Conservation (phyloP, 2,888 invertebrate species). For the Drosophila engyochracea region DNA sequence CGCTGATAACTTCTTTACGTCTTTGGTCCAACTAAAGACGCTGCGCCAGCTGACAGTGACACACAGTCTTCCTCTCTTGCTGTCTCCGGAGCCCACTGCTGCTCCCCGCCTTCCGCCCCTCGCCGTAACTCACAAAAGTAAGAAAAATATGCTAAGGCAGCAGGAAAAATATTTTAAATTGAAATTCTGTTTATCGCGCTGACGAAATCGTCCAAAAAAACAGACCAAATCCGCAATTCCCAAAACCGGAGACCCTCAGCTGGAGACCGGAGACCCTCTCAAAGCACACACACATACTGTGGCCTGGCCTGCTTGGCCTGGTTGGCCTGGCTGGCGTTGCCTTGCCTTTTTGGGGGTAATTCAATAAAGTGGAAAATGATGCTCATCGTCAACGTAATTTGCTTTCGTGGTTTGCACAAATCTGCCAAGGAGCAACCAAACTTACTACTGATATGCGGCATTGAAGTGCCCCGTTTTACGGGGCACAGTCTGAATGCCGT, state of each 20-base stretch:
- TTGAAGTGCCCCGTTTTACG: slow-evolving; percentile 8
- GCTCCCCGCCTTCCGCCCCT: not conserved
- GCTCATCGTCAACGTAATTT: slow-evolving; percentile 81
- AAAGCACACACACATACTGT: slow-evolving; percentile 28
- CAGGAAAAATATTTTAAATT: slow-evolving; percentile 78
- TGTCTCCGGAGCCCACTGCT: not conserved
- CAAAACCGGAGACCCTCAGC: not conserved
- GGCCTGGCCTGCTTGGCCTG: slow-evolving; percentile 30
- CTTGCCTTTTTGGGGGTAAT: slow-evolving; percentile 62
- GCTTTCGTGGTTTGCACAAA: slow-evolving; percentile 77
- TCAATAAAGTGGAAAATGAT: slow-evolving; percentile 82
- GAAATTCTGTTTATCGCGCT: slow-evolving; percentile 78
- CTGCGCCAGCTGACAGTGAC: slow-evolving; percentile 35
- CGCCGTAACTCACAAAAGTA: slow-evolving; percentile 16
- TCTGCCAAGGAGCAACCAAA: slow-evolving; percentile 53
- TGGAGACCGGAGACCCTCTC: not conserved
- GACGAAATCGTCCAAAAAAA: slow-evolving; percentile 56
- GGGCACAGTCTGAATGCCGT: slow-evolving; percentile 72
- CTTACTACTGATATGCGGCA: slow-evolving; percentile 39
- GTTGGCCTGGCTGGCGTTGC: slow-evolving; percentile 28
- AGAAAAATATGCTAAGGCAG: slow-evolving; percentile 74
- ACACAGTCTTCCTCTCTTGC: not conserved
- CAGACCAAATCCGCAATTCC: slow-evolving; percentile 33
- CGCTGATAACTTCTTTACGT: slow-evolving; percentile 77
- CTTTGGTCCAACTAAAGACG: slow-evolving; percentile 55